phyloP scores from a whole-genome alignment of 2,888 invertebrate genomes.

The Nebria salina region DNA sequence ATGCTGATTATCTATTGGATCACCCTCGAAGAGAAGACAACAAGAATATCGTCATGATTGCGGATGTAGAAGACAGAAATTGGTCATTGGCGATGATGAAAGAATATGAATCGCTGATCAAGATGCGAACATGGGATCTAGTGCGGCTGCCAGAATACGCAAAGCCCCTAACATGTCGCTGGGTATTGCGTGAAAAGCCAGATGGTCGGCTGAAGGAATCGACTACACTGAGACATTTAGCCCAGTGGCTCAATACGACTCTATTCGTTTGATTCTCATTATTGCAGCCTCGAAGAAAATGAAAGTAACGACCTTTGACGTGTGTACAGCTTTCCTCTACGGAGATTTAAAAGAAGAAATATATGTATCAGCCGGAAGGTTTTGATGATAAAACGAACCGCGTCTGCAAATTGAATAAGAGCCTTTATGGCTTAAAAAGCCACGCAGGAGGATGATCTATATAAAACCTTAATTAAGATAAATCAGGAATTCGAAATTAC shows the following conservation, averaged over 20 bases:
- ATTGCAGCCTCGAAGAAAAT: slow-evolving; percentile 48
- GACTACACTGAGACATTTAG: slow-evolving; percentile 22
- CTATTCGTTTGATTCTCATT: slow-evolving; percentile 49
- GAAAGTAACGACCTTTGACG: slow-evolving; percentile 50
- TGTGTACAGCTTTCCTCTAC: slow-evolving; percentile 51
- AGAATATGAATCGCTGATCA: too few relatives aligned
- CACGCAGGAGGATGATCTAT: too few relatives aligned
- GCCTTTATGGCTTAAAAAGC: slow-evolving; percentile 26
- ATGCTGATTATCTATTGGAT: too few relatives aligned
- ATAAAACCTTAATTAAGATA: too few relatives aligned
- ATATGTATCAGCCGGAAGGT: slow-evolving; percentile 52
- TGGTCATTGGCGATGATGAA: too few relatives aligned
- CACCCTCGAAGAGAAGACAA: too few relatives aligned
- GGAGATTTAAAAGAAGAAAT: slow-evolving; percentile 41
- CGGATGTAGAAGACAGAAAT: too few relatives aligned
- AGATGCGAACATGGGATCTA: slow-evolving; percentile 9
- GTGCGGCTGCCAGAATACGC: not conserved
- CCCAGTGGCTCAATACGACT: not conserved
- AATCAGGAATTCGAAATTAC: too few relatives aligned
- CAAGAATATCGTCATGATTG: too few relatives aligned
- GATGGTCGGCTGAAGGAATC: slow-evolving; percentile 9
- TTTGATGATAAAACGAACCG: too few relatives aligned
- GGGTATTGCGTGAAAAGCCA: slow-evolving; percentile 10
- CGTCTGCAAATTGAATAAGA: slow-evolving; percentile 25
- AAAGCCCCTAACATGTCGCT: not conserved